A percentile compares a stretch with the other conserved stretches of the same genome.
Conservation (phyloP, 2,113 vertebrate genomes). For the Phocoena sinus region DNA sequence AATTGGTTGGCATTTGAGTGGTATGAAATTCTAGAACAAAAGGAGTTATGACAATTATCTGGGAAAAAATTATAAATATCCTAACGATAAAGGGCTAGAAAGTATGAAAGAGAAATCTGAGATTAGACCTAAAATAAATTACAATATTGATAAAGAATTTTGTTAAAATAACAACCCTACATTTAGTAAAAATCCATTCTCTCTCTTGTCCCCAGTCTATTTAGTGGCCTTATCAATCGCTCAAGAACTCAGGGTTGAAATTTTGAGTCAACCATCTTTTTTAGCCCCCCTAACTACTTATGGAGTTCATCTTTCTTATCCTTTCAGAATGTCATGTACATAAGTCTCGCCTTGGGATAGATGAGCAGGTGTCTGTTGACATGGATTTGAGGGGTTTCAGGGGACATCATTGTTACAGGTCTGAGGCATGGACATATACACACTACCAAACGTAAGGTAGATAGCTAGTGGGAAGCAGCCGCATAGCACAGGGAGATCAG, state of each 20-base stretch:
- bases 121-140: constrained; percentile 8
- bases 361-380: background rate
- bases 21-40: constrained; percentile 46
- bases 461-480: too few species aligned
- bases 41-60: constrained; percentile 26
- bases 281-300: background rate
- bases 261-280: constrained; percentile 29
- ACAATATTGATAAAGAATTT: constrained; percentile 2
- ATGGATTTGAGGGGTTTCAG: background rate
- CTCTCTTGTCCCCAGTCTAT: background rate
- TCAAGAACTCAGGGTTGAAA: background rate
- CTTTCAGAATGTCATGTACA: background rate
- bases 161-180: background rate
- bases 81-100: constrained; percentile 29
- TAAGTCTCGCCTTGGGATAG: background rate
- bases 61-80: constrained; percentile 2
- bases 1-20: constrained; percentile 14
- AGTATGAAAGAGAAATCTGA: constrained; percentile 21
- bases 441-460: too few species aligned
- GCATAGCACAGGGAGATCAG: too few species aligned
- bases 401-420: background rate
- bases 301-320: background rate
- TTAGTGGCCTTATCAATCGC: background rate
- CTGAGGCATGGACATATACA: background rate
- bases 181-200: constrained; percentile 28